Conservation (phyloP, 2,888 invertebrate species). For the Ectemnius lituratus region DNA sequence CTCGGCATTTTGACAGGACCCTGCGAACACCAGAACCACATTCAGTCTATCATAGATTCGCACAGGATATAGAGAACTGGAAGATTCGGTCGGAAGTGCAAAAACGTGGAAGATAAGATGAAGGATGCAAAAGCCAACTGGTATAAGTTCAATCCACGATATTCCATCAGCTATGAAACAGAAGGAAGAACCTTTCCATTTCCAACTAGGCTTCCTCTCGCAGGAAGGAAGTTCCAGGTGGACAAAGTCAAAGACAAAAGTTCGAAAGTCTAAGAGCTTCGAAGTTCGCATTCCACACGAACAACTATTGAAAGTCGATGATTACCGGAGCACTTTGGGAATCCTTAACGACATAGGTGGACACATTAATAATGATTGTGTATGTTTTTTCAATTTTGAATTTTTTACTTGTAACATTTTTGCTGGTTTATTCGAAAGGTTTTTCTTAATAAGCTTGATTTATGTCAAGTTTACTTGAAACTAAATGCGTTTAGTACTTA, state of each 20-base stretch:
- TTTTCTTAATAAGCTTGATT: too few species aligned
- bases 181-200: slow-evolving; percentile 41
- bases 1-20: slow-evolving; percentile 66
- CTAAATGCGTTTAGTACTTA: too few species aligned
- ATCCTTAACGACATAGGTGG: too few species aligned
- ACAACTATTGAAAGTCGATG: slow-evolving; percentile 14
- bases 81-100: background rate
- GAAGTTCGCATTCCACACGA: slow-evolving; percentile 29
- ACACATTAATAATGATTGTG: too few species aligned
- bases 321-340: too few species aligned
- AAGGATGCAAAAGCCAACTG: background rate
- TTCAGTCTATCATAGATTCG: background rate
- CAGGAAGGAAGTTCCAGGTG: slow-evolving; percentile 32
- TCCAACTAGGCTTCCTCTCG: slow-evolving; percentile 15
- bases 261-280: slow-evolving; percentile 32
- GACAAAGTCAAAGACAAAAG: slow-evolving; percentile 30
- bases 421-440: too few species aligned
- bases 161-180: slow-evolving; percentile 22
- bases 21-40: slow-evolving; percentile 48
- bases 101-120: background rate
- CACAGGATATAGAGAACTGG: background rate
- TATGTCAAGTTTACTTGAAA: too few species aligned
- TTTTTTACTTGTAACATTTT: too few species aligned
- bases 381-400: too few species aligned
- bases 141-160: slow-evolving; percentile 11